phyloP scores from a whole-genome alignment of 2,797 vertebrate species.

The Acanthornis magna region DNA sequence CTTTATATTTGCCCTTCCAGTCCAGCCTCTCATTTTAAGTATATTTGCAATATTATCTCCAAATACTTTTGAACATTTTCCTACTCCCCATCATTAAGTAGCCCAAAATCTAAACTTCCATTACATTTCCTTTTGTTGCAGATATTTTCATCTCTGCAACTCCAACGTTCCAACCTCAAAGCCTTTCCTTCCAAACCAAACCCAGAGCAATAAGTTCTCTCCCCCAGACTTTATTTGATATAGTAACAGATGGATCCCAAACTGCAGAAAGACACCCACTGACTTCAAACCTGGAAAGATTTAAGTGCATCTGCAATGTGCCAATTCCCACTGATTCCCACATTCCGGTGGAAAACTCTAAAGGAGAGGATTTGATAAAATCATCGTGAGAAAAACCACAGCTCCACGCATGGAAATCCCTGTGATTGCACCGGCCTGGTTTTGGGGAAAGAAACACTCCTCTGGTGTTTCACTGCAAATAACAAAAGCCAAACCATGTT shows the following conservation, averaged over 20 bases:
- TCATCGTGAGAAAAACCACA: background rate
- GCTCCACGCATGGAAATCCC: background rate
- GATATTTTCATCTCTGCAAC: background rate
- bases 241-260: conserved; percentile 51
- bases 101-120: background rate
- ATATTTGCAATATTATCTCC: background rate
- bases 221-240: background rate
- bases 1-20: background rate
- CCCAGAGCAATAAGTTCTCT: background rate
- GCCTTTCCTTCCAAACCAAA: background rate
- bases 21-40: background rate
- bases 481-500: background rate
- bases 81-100: background rate
- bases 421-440: background rate
- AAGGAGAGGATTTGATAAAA: background rate
- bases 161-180: background rate
- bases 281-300: conserved; percentile 45
- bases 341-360: background rate
- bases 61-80: background rate
- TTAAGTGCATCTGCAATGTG: conserved; percentile 32
- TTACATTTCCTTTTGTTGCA: background rate
- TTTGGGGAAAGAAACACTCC: background rate
- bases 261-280: conserved; percentile 25
- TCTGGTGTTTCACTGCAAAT: background rate
- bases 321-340: background rate